Conservation (phyloP, 1,140 invertebrate species). For the Atopsyche davidsoni region DNA sequence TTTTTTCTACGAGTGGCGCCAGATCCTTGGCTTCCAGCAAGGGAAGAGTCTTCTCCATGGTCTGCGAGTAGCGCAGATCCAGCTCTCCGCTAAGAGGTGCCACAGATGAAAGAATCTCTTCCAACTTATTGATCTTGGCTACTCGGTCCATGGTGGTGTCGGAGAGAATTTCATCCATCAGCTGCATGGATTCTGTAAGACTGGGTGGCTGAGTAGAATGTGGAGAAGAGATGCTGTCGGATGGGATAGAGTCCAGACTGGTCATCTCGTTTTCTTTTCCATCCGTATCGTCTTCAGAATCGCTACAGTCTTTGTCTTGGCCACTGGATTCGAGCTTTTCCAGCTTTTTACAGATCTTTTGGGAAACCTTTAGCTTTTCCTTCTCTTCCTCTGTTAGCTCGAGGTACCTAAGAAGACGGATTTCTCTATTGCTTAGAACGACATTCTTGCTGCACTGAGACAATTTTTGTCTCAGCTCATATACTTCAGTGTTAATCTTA, state of each 20-base stretch:
- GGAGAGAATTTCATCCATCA: conserved; percentile 80
- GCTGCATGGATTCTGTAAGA: conserved; percentile 84
- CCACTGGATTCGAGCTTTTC: conserved; percentile 78
- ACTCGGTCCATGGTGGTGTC: conserved; percentile 76
- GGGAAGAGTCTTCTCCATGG: conserved; percentile 46
- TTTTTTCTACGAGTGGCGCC: conserved; percentile 44
- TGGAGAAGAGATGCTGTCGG: conserved; percentile 65
- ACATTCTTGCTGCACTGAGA: conserved; percentile 77
- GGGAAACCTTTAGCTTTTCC: conserved; percentile 83
- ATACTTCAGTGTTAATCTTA: conserved; percentile 84
- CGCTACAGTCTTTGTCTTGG: conserved; percentile 62
- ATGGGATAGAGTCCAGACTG: conserved; percentile 70
- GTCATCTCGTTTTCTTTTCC: conserved; percentile 69
- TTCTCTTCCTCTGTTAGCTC: conserved; percentile 91
- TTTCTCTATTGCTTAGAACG: conserved; percentile 87
- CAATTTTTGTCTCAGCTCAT: conserved; percentile 78
- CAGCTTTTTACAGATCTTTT: conserved; percentile 88
- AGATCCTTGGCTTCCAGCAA: conserved; percentile 47
- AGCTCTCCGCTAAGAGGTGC: conserved; percentile 51
- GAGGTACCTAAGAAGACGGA: conserved; percentile 80
- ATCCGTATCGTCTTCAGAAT: conserved; percentile 61
- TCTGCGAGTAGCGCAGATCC: conserved; percentile 44
- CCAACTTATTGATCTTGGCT: conserved; percentile 80
- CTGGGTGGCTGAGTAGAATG: conserved; percentile 75
- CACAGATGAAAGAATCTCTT: conserved; percentile 75